Evolutionary conservation across 2,888 invertebrate genomes (phyloP), one percentile per base, ranked within the genome.

Genomic region (Rhorus exstirpatorius): DNA sequence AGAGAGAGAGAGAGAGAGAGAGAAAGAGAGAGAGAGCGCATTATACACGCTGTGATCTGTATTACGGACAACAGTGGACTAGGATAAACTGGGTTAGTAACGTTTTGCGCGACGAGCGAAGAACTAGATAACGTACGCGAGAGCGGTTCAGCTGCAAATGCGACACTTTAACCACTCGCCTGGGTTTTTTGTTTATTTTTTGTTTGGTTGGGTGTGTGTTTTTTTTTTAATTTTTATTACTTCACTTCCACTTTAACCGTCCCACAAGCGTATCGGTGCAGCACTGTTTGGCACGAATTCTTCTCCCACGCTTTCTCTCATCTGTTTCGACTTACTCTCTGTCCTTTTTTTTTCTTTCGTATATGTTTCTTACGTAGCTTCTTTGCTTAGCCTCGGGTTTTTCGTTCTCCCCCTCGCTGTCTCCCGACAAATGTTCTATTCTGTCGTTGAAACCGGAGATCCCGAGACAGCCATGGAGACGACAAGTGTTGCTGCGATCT

Each of bases 71-170:
- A 61, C 41, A 71, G 76, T 75, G 67, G 77, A 85, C 84, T 82
- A 81, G 80, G 83, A 67, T 75, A 82, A 84, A 85, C 84, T 85
- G 80, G 84, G 83, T 86, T 85, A 83, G 83, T 83, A 82, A 86
- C 85, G 84, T 85, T 83, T 68, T 61, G 38, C 10, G 31, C 14
- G 38, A 26, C 14, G 35, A 75, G 44, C 67, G 46, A 53, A 65
- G 10, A 70, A 67, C 53, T 24, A 44, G 41, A 19, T 26, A 14
- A 58, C 51, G 70, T 46, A 49, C 51, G 31, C 55, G 61, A 63
- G 44, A 46, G 41, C 75, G 46, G 44, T 38, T 44, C 67, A 14
- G 24, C 44, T 26, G 41, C 77, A 31, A 75, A 81, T 71, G 65
- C 63, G 14, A 53, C 49, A 38, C 46, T 70, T 58, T 6, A 19